Evolutionary conservation across 92 coral and sea anemone species (phyloP).

Genomic region (Epizoanthus illoricatus): DNA sequence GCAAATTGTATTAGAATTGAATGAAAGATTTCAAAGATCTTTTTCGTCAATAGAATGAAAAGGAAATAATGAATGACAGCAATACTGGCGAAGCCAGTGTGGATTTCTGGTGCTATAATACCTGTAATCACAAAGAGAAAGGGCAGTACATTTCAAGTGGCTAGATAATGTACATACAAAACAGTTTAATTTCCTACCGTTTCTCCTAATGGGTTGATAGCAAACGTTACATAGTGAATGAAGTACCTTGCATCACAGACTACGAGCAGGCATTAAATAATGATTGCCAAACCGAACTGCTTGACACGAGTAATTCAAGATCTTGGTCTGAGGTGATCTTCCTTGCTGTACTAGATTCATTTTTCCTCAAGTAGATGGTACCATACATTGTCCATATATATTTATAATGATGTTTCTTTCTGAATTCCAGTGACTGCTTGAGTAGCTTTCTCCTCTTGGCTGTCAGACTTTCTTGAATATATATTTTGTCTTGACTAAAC

Average conservation of each 20-base stretch:
- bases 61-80: slow-evolving; percentile 25
- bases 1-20: slow-evolving; percentile 33
- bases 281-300: not conserved
- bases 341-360: slow-evolving; percentile 9
- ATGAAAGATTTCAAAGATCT: slow-evolving; percentile 29
- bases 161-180: not conserved
- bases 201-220: slow-evolving; percentile 20
- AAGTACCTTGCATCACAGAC: slow-evolving; percentile 22
- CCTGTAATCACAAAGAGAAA: slow-evolving; percentile 9
- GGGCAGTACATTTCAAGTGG: slow-evolving; percentile 23
- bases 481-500: slow-evolving; percentile 12
- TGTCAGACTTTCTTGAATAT: not conserved
- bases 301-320: slow-evolving; percentile 10
- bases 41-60: slow-evolving; percentile 24
- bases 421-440: slow-evolving; percentile 15
- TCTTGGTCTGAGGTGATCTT: slow-evolving; percentile 12
- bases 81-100: not conserved
- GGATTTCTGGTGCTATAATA: not conserved
- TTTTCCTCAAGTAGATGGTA: slow-evolving; percentile 10
- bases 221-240: slow-evolving; percentile 8
- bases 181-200: slow-evolving; percentile 24
- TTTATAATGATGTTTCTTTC: slow-evolving; percentile 11
- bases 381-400: slow-evolving; percentile 20
- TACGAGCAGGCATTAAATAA: slow-evolving; percentile 5
- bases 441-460: slow-evolving; percentile 13